Conservation (phyloP, 1,140 invertebrate genomes). For the Tetraneura akinire region DNA sequence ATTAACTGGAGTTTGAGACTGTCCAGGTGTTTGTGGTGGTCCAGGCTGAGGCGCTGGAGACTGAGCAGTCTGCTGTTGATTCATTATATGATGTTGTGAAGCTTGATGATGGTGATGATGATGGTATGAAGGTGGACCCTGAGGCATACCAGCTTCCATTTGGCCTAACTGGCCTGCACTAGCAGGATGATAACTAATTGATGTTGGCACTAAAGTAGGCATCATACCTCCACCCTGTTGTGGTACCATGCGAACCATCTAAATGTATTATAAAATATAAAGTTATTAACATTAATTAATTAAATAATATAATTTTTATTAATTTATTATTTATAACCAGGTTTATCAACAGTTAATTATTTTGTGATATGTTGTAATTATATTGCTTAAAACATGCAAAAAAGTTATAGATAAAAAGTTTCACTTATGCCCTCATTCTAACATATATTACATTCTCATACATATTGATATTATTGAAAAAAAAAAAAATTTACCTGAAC, state of each 20-base stretch:
- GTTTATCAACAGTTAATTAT: too few relatives aligned
- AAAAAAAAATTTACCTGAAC: constrained; percentile 51
- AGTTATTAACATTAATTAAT: not conserved
- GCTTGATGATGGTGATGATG: constrained; percentile 66
- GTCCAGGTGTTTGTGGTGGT: constrained; percentile 52
- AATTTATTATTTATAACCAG: too few relatives aligned
- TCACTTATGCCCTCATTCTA: too few relatives aligned
- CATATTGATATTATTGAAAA: too few relatives aligned
- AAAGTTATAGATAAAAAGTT: too few relatives aligned
- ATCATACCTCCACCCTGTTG: constrained; percentile 56
- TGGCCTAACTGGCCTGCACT: constrained; percentile 64
- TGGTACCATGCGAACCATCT: constrained; percentile 64
- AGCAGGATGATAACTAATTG: constrained; percentile 61
- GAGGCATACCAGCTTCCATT: constrained; percentile 60
- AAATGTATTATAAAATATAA: constrained; percentile 52
- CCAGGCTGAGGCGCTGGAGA: constrained; percentile 62
- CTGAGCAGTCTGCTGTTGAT: constrained; percentile 54
- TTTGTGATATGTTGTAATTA: too few relatives aligned
- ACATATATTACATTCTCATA: too few relatives aligned
- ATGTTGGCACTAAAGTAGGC: constrained; percentile 56
- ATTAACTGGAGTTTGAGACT: constrained; percentile 62
- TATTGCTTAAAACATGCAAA: too few relatives aligned
- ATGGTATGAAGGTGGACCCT: constrained; percentile 61
- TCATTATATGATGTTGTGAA: constrained; percentile 57
- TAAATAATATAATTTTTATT: too few relatives aligned